These are phyloP conservation scores for Coracopsis vasa DNA, from an alignment of 2,113 vertebrate species.

Conservation along the genomic window DNA sequence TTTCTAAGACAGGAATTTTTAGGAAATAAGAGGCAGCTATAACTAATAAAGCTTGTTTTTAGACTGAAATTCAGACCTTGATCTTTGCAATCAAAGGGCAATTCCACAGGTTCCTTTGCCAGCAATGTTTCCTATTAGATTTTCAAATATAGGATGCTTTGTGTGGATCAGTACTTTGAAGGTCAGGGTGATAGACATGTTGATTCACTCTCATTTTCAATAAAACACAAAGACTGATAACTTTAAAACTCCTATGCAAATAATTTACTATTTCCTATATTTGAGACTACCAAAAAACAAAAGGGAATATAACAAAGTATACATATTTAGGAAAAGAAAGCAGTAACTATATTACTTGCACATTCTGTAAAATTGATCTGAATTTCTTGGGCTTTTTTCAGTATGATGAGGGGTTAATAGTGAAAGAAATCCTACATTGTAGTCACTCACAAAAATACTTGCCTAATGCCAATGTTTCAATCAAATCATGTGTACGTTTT, in stretches of 20 bases:
- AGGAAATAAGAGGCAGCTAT: neutral
- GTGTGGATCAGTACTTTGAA: neutral
- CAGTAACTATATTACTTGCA: neutral
- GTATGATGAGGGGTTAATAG: neutral
- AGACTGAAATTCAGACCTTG: neutral
- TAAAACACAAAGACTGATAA: neutral
- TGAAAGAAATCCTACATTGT: neutral
- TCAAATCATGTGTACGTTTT: neutral
- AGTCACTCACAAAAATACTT: neutral
- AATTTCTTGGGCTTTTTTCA: neutral
- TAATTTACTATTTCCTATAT: neutral
- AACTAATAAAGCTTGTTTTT: neutral
- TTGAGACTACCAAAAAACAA: neutral
- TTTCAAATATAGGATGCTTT: neutral
- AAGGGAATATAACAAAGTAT: neutral
- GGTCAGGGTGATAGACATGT: neutral
- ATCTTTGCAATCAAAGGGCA: neutral
- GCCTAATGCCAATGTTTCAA: neutral
- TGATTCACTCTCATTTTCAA: neutral
- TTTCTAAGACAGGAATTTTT: neutral
- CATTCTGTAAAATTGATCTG: neutral
- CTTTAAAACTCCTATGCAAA: neutral
- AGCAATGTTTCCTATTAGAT: neutral
- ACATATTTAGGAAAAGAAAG: neutral
- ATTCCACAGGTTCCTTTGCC: neutral